A percentile compares a stretch with the other conserved stretches of the same genome.
These are phyloP conservation scores for Falco cherrug DNA, from an alignment of 2,797 vertebrate species.

Conservation along the genomic window DNA sequence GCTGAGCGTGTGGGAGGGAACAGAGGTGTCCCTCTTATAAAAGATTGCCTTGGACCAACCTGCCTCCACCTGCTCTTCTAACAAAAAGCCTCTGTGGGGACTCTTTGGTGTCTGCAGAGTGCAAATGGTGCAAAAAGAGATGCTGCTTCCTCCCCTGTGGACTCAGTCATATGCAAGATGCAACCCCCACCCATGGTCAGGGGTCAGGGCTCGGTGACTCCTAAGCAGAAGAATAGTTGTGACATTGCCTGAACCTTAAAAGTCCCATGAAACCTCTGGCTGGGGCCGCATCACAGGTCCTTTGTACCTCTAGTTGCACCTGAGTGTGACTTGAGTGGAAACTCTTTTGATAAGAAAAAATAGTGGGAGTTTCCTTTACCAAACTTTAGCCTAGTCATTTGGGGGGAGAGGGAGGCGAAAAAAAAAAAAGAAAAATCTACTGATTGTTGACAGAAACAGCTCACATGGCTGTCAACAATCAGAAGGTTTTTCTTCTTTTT, in stretches of 20 bases:
- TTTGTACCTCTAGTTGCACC: background rate
- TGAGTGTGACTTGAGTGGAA: background rate
- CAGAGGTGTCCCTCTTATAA: background rate
- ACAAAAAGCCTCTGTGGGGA: background rate
- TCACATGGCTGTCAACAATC: background rate
- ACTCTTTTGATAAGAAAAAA: background rate
- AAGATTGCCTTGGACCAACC: background rate
- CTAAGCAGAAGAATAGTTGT: background rate
- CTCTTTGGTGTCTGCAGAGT: background rate
- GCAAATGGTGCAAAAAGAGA: background rate
- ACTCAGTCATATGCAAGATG: background rate
- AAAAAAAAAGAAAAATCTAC: background rate
- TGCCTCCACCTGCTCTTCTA: background rate
- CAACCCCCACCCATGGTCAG: accelerated
- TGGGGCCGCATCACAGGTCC: background rate
- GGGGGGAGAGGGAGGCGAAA: background rate
- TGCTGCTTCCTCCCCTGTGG: background rate
- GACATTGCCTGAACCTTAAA: background rate
- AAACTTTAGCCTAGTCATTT: background rate
- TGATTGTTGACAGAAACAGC: background rate
- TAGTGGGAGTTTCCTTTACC: background rate
- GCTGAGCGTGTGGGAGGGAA: background rate
- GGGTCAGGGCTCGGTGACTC: background rate
- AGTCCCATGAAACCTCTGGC: background rate
- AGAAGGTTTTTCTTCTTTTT: background rate